Percentiles rank a stretch among this genome's conserved stretches.
These are phyloP conservation scores for Plestiodon gilberti DNA, from an alignment of 2,113 vertebrate genomes.

Conservation along the genomic window DNA sequence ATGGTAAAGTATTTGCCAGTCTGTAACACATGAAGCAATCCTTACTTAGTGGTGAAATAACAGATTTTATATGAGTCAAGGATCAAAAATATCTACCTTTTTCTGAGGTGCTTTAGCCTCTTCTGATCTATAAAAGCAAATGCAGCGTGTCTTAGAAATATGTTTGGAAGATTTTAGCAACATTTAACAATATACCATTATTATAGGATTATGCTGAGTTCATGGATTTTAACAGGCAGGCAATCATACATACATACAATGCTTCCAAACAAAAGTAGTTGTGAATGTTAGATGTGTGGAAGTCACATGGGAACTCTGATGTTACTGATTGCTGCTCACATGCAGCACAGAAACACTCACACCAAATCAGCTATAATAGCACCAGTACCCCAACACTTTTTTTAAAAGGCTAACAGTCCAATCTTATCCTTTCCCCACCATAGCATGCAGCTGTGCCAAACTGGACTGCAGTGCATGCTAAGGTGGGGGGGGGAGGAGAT, in stretches of 20 bases:
- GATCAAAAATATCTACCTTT: conserved; percentile 79
- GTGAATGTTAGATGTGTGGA: background rate
- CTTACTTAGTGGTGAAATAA: conserved; percentile 5
- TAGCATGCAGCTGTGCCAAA: too few relatives aligned
- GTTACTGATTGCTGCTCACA: background rate
- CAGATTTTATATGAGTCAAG: conserved; percentile 17
- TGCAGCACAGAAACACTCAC: background rate
- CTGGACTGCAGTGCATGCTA: too few relatives aligned
- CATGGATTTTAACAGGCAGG: background rate
- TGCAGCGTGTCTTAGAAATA: conserved; percentile 44
- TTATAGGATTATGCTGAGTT: background rate
- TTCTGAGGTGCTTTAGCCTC: conserved; percentile 87
- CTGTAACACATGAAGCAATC: background rate
- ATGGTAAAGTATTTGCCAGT: background rate
- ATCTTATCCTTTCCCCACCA: too few relatives aligned
- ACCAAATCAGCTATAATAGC: background rate
- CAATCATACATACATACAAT: background rate
- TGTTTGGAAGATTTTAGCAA: conserved; percentile 5
- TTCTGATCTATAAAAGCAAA: conserved; percentile 82
- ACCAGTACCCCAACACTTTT: too few relatives aligned
- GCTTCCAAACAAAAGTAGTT: background rate
- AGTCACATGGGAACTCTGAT: background rate
- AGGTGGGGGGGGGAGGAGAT: too few relatives aligned
- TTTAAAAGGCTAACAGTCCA: too few relatives aligned
- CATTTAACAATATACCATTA: background rate